These are phyloP conservation scores for Drosophila anomalipes DNA, from an alignment of 2,888 invertebrate species.

Conservation along the genomic window DNA sequence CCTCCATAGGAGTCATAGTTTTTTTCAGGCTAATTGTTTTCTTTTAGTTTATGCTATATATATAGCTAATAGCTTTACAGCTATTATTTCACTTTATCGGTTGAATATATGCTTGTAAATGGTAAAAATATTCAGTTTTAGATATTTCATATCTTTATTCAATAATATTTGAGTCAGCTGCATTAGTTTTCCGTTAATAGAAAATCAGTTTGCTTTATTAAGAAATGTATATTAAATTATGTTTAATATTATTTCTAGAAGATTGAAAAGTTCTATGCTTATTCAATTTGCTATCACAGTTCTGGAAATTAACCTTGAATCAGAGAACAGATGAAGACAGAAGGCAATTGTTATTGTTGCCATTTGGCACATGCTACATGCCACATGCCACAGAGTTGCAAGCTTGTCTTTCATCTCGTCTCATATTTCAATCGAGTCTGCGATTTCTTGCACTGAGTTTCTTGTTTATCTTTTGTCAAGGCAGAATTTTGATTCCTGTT, in stretches of 20 bases:
- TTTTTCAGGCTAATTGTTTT: too few species aligned
- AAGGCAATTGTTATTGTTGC: neutral
- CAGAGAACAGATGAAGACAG: neutral
- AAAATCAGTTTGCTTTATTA: neutral
- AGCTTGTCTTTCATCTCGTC: neutral
- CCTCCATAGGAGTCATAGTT: too few species aligned
- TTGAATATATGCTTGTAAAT: too few species aligned
- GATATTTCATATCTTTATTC: neutral
- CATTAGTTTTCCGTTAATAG: neutral
- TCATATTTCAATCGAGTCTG: constrained; percentile 32
- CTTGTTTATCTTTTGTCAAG: neutral
- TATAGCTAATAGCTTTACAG: too few species aligned
- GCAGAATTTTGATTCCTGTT: constrained; percentile 23
- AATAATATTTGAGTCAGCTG: neutral
- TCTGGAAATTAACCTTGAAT: constrained; percentile 32
- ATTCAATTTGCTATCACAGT: neutral
- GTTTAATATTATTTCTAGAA: neutral
- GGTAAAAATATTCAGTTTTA: neutral
- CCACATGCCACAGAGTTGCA: constrained; percentile 1
- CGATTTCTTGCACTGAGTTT: neutral
- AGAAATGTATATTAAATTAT: neutral
- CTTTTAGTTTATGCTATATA: too few species aligned
- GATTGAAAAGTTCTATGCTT: neutral
- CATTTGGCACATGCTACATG: neutral
- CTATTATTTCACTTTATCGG: too few species aligned